Evolutionary conservation across 2,888 invertebrate genomes (phyloP).

Genomic region (Melieria crassipennis): DNA sequence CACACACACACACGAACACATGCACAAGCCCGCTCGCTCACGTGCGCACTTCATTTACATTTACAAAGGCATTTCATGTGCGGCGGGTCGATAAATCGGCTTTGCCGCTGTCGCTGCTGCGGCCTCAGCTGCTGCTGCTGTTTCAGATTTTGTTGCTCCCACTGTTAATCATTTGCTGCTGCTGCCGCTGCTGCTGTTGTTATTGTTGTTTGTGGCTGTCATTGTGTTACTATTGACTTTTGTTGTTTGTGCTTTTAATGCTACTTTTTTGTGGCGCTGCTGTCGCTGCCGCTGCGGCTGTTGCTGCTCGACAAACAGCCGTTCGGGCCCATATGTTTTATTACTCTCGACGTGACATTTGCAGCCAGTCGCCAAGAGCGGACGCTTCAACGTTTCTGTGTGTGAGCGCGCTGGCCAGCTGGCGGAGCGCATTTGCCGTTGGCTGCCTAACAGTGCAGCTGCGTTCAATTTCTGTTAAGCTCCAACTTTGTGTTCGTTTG

Average conservation of each 20-base stretch:
- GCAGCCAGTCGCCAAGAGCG: too few relatives aligned
- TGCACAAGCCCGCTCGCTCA: background rate
- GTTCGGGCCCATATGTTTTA: too few relatives aligned
- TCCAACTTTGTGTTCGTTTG: too few relatives aligned
- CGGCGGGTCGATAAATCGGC: background rate
- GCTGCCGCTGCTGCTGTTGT: slow-evolving; percentile 21
- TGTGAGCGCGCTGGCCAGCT: too few relatives aligned
- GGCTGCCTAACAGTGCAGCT: too few relatives aligned
- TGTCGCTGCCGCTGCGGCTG: background rate
- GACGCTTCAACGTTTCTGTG: too few relatives aligned
- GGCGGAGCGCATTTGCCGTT: too few relatives aligned
- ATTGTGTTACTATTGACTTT: slow-evolving; percentile 26
- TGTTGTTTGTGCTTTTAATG: slow-evolving; percentile 9
- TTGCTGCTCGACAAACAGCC: too few relatives aligned
- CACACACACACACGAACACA: too few relatives aligned
- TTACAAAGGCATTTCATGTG: background rate
- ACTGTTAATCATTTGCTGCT: slow-evolving; percentile 6
- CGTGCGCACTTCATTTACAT: slow-evolving; percentile 2
- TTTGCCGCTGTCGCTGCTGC: background rate
- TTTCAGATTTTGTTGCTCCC: slow-evolving; percentile 4
- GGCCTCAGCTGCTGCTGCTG: too few relatives aligned
- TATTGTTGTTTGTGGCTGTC: slow-evolving; percentile 6
- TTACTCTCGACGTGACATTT: too few relatives aligned
- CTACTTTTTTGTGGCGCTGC: slow-evolving; percentile 13
- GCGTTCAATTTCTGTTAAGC: too few relatives aligned